Evolutionary conservation across 2,888 invertebrate genomes (phyloP).

Genomic region (Meteorus colon): DNA sequence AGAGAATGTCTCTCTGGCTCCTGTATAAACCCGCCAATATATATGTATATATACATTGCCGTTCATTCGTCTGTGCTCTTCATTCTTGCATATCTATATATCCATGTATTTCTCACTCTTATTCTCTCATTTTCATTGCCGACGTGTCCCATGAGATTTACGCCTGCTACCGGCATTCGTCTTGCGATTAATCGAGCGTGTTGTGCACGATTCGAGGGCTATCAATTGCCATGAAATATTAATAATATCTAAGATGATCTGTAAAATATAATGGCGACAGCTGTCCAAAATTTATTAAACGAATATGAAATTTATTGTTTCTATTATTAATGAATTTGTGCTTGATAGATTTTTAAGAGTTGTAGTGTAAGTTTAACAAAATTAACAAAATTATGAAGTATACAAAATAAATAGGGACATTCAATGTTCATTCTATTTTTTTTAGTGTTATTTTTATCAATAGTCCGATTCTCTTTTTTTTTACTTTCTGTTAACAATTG

Average conservation of each 20-base stretch:
- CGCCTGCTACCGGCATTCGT: conserved; percentile 29
- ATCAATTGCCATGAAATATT: conserved; percentile 12
- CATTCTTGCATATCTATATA: conserved; percentile 9
- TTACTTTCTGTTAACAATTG: too few relatives aligned
- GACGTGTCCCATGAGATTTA: conserved; percentile 31
- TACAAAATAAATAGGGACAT: too few relatives aligned
- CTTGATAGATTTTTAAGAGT: not conserved
- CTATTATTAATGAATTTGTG: conserved; percentile 22
- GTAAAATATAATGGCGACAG: conserved; percentile 18
- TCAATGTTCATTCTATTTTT: too few relatives aligned
- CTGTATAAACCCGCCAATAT: not conserved
- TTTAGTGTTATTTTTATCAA: too few relatives aligned
- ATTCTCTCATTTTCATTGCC: conserved; percentile 30
- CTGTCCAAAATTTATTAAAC: not conserved
- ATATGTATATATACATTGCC: conserved; percentile 3
- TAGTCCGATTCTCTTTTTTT: too few relatives aligned
- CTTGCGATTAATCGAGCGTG: conserved; percentile 39
- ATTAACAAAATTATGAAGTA: too few relatives aligned
- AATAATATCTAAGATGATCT: not conserved
- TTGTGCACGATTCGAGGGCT: conserved; percentile 27
- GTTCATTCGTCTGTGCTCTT: conserved; percentile 41
- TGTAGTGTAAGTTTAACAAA: too few relatives aligned
- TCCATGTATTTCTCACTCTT: conserved; percentile 18
- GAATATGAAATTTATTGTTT: conserved; percentile 18
- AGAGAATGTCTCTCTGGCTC: not conserved